These are phyloP conservation scores for Camptogramma bilineatum DNA, from an alignment of 2,888 invertebrate species.

Conservation along the genomic window DNA sequence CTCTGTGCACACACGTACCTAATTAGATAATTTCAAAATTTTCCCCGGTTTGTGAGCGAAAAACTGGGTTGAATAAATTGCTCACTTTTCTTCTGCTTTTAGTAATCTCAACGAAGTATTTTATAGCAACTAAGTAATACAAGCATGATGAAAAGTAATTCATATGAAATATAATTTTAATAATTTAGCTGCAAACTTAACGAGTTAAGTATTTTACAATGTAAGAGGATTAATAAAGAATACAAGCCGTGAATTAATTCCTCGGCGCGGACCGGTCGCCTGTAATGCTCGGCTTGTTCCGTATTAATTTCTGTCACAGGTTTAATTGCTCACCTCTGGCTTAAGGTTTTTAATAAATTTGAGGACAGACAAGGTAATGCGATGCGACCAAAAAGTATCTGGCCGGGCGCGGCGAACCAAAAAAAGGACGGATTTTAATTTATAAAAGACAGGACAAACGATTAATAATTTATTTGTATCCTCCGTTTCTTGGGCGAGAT, in stretches of 20 bases:
- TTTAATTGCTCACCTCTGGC: slow-evolving; percentile 84
- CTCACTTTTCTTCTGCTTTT: slow-evolving; percentile 14
- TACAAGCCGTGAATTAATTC: slow-evolving; percentile 71
- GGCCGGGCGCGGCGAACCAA: slow-evolving; percentile 67
- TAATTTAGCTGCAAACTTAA: slow-evolving; percentile 30
- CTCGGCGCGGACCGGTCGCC: slow-evolving; percentile 55
- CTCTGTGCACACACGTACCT: slow-evolving; percentile 75
- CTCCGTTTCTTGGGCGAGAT: slow-evolving; percentile 78
- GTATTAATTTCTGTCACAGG: slow-evolving; percentile 83
- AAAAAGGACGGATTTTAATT: slow-evolving; percentile 84
- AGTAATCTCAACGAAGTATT: slow-evolving; percentile 3
- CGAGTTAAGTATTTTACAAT: slow-evolving; percentile 54
- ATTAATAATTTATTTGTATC: slow-evolving; percentile 86
- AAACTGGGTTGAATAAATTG: slow-evolving; percentile 21
- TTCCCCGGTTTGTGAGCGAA: slow-evolving; percentile 55
- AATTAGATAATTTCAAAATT: slow-evolving; percentile 82
- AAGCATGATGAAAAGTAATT: slow-evolving; percentile 24
- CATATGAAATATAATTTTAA: slow-evolving; percentile 31
- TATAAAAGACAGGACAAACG: slow-evolving; percentile 86
- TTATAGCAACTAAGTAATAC: slow-evolving; percentile 15
- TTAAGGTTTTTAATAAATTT: slow-evolving; percentile 83
- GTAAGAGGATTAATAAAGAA: slow-evolving; percentile 71
- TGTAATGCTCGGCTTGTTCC: slow-evolving; percentile 63
- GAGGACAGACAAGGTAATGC: slow-evolving; percentile 78
- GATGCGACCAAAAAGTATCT: slow-evolving; percentile 77